Evolutionary conservation across 2,113 vertebrate species (phyloP).

Genomic region (Okapia johnstoni): DNA sequence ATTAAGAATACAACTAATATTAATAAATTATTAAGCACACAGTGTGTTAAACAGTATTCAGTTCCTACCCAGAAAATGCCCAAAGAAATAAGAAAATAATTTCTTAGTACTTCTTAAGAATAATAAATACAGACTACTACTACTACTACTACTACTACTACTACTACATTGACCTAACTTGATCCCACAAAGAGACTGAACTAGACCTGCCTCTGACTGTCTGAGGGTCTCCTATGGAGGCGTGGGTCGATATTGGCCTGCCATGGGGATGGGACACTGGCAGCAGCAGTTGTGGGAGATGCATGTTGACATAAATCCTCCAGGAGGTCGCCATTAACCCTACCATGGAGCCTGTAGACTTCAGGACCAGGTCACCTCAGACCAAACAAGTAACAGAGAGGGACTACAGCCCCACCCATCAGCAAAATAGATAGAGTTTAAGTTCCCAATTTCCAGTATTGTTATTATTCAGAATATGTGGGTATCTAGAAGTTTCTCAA

Average conservation of each 20-base stretch:
- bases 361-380: neutral
- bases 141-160: too few relatives aligned
- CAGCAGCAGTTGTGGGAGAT: neutral
- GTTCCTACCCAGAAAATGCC: neutral
- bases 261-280: neutral
- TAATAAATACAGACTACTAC: neutral
- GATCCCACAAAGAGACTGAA: neutral
- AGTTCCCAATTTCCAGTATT: neutral
- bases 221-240: neutral
- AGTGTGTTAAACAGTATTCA: neutral
- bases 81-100: neutral
- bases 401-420: neutral
- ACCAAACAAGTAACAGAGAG: neutral
- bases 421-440: neutral
- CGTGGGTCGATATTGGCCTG: neutral
- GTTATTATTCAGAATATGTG: neutral
- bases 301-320: neutral
- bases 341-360: neutral
- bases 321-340: neutral
- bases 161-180: neutral
- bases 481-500: neutral
- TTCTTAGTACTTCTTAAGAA: neutral
- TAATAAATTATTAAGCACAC: neutral
- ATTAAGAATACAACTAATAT: neutral
- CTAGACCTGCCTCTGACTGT: neutral